Evolutionary conservation across 2,888 invertebrate species (phyloP).

Genomic region (Mystacides longicornis): DNA sequence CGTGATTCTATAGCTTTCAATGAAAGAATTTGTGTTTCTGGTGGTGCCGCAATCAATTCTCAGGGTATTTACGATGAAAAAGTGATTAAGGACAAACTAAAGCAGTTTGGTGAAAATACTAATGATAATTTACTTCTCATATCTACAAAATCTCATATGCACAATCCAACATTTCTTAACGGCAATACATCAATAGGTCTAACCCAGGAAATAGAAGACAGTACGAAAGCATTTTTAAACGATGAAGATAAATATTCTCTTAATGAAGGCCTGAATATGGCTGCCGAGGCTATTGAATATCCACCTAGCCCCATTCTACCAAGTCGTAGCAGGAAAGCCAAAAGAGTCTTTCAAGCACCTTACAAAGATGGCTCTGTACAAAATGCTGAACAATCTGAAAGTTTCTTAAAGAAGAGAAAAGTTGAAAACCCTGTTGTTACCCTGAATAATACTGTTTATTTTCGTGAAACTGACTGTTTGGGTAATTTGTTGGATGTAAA

Average conservation of each 20-base stretch:
- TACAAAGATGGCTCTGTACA: slow-evolving; percentile 8
- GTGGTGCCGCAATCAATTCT: no score
- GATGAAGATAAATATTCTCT: slow-evolving; percentile 29
- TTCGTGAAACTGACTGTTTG: slow-evolving; percentile 1
- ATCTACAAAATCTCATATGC: no score
- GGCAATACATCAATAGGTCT: no score
- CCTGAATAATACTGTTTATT: neutral
- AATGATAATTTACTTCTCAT: no score
- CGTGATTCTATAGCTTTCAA: no score
- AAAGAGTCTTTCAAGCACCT: slow-evolving; percentile 30
- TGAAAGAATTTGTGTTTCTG: no score
- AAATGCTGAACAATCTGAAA: neutral
- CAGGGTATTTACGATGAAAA: no score
- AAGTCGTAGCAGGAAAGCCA: slow-evolving; percentile 20
- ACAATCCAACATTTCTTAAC: no score
- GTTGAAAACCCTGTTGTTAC: neutral
- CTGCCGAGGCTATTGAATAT: slow-evolving; percentile 5
- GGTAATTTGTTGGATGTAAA: slow-evolving; percentile 24
- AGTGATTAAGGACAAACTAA: no score
- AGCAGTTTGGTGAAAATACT: no score
- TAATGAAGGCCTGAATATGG: neutral
- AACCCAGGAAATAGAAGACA: slow-evolving; percentile 33
- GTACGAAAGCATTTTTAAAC: slow-evolving; percentile 33
- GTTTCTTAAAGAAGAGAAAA: slow-evolving; percentile 4
- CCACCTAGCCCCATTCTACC: slow-evolving; percentile 15